Base-by-base conservation (phyloP, 1,140 invertebrate genomes). In the Penaeus japonicus region DNA sequence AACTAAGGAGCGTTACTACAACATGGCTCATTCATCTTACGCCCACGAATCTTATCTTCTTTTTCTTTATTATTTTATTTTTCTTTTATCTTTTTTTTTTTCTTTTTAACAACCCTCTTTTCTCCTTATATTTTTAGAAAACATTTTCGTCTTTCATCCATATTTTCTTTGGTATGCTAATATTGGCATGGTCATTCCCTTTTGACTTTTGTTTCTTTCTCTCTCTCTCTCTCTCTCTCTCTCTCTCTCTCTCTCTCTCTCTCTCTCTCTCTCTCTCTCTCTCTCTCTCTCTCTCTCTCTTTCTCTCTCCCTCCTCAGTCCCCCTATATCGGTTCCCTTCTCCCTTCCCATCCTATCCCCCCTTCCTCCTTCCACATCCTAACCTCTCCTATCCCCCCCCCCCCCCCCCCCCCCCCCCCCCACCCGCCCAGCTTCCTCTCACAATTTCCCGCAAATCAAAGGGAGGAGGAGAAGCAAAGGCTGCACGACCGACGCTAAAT, bases 181-280 rank as follows among this genome's bases (percentile, higher is more conserved):
- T 78, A 10, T 78, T 32, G n/a, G 5, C 32, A 15, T 20, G n/a
- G 7, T 20, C 75, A 27, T 24, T 78, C 35, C 20, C 75, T 78
- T 53, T 54, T 53, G 17, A 35, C 53, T 22, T 54, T 53, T 39
- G 17, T 39, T 39, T 22, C 77, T 79, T 53, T 80, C 35, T 80
- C 5, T 20, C 32, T 39, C 35, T 78, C 35, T 78, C 75, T 78
- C 75, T 78, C 35, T 39, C 75, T 78, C 78, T 54, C 78, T 54
- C 78, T 80, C 78, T 1, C 78, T 53, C 39, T 53, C 47, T 24
- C 78, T 80, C 77, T 79, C 77, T 79, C 77, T 79, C 77, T 79
- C 77, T 79, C 78, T 53, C 78, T 53, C 32, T 39, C 32, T 39
- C 77, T 53, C 78, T 53, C 4, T 53, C 78, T 27, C 54, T n/a